Conservation (phyloP, 92 coral and sea anemone genomes). For the Bergia sp. region DNA sequence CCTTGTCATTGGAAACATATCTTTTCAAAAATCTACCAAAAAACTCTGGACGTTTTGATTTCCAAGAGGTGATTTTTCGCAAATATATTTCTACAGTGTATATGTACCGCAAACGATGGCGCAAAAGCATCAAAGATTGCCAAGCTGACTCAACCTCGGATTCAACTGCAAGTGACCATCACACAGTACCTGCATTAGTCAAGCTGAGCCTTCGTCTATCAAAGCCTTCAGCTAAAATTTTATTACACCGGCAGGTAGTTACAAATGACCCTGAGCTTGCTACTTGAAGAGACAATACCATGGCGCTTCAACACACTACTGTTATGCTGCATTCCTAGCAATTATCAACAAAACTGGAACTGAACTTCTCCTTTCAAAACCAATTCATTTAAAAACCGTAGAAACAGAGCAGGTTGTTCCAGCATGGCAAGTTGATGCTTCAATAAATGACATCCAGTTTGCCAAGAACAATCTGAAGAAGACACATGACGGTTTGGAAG, state of each 20-base stretch:
- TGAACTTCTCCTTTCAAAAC: slow-evolving; percentile 11
- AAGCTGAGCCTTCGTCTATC: slow-evolving; percentile 49
- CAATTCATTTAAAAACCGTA: not conserved
- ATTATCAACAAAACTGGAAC: not conserved
- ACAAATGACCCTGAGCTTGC: slow-evolving; percentile 25
- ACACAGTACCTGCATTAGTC: slow-evolving; percentile 38
- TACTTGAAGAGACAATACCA: not conserved
- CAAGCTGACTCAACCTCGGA: slow-evolving; percentile 39
- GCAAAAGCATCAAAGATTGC: slow-evolving; percentile 52
- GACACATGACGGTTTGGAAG: not conserved
- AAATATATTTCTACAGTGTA: slow-evolving; percentile 31
- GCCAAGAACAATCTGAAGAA: slow-evolving; percentile 2
- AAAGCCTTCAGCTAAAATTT: not conserved
- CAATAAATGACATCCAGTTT: not conserved
- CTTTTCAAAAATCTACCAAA: slow-evolving; percentile 5
- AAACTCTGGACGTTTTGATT: slow-evolving; percentile 34
- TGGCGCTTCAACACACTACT: slow-evolving; percentile 14
- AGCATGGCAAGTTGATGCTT: not conserved
- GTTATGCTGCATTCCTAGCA: slow-evolving; percentile 4
- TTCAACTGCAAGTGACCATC: slow-evolving; percentile 49
- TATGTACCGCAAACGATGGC: slow-evolving; percentile 53
- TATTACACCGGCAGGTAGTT: slow-evolving; percentile 11
- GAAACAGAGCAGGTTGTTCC: slow-evolving; percentile 1
- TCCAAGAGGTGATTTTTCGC: not conserved
- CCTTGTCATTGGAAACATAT: slow-evolving; percentile 29